phyloP scores from a whole-genome alignment of 2,888 invertebrate genomes.

The Stenolophus ochropezus region DNA sequence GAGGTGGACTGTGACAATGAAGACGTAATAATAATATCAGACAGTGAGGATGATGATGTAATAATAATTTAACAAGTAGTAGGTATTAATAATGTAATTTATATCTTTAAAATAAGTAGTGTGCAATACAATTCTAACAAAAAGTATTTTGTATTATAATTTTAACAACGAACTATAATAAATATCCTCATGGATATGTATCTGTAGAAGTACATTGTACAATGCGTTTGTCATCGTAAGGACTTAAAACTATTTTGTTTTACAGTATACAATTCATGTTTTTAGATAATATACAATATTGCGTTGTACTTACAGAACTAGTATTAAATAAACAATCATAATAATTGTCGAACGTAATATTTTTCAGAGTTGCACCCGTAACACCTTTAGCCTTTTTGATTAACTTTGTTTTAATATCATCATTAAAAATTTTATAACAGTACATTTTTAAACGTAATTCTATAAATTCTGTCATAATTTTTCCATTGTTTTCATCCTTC shows the following conservation, averaged over 20 bases:
- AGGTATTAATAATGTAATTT: no score
- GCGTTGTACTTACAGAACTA: conserved; percentile 7
- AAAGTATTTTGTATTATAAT: no score
- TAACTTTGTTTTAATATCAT: conserved; percentile 64
- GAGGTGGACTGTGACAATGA: no score
- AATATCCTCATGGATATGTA: no score
- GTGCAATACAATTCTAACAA: no score
- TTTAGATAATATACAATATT: conserved; percentile 58
- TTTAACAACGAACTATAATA: no score
- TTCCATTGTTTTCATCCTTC: conserved; percentile 67
- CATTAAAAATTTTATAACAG: conserved; percentile 17
- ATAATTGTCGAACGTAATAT: conserved; percentile 61
- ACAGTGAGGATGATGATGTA: no score
- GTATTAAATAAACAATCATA: conserved; percentile 58
- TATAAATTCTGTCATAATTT: conserved; percentile 66
- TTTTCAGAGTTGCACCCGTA: conserved; percentile 58
- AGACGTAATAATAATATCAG: no score
- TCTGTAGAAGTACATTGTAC: no score
- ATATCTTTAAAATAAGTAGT: no score
- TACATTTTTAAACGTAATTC: conserved; percentile 66
- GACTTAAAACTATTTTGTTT: conserved; percentile 60
- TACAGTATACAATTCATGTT: conserved; percentile 61
- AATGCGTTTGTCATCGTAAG: conserved; percentile 64
- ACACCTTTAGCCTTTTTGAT: conserved; percentile 63
- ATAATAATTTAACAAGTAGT: no score